Evolutionary conservation across 2,888 invertebrate genomes (phyloP).

Genomic region (Parnassius orleans): DNA sequence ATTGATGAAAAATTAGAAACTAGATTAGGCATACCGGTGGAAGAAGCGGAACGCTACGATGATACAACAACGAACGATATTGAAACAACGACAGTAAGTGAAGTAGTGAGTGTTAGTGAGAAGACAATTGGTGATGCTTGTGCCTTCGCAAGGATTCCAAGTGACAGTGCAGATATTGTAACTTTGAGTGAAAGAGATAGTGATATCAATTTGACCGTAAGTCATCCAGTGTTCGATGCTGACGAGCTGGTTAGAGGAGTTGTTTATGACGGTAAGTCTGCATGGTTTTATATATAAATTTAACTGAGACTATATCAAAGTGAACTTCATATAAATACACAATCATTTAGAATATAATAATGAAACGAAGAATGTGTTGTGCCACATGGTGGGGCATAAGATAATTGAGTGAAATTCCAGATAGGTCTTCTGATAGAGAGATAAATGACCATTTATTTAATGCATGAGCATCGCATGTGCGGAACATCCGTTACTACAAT

Average conservation of each 20-base stretch:
- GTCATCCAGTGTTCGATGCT: conserved; percentile 75
- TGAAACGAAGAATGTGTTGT: too few species aligned
- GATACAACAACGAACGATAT: conserved; percentile 49
- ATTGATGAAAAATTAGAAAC: conserved; percentile 34
- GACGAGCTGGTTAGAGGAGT: conserved; percentile 77
- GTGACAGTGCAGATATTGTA: conserved; percentile 68
- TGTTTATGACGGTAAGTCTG: conserved; percentile 78
- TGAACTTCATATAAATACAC: too few species aligned
- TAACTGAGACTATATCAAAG: too few species aligned
- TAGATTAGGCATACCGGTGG: conserved; percentile 37
- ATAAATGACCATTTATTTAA: too few species aligned
- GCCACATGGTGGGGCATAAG: too few species aligned
- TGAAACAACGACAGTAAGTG: conserved; percentile 49
- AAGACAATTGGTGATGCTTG: conserved; percentile 59
- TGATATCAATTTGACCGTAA: conserved; percentile 74
- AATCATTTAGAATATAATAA: too few species aligned
- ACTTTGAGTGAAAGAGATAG: conserved; percentile 64
- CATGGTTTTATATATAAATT: not conserved
- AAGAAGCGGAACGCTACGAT: conserved; percentile 43
- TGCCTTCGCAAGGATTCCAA: conserved; percentile 66
- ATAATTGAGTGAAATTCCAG: too few species aligned
- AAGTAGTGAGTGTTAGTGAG: conserved; percentile 40
- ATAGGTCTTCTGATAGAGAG: too few species aligned
- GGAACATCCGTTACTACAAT: too few species aligned
- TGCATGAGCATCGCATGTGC: too few species aligned